These are phyloP conservation scores for Homarus americanus DNA, from an alignment of 1,140 invertebrate species.

Conservation along the genomic window DNA sequence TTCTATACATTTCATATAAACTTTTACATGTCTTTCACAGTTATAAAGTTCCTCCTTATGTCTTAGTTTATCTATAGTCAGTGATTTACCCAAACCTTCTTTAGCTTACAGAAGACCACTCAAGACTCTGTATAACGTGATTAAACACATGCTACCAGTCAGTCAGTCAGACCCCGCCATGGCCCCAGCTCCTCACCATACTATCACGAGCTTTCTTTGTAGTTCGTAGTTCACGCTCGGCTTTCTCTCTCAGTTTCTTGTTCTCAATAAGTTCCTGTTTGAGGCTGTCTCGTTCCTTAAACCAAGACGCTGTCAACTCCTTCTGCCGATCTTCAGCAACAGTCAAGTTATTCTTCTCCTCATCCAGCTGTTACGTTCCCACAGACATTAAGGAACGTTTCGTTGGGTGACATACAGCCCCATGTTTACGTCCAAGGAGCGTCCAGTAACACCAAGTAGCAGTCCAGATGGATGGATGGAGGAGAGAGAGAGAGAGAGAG, in stretches of 20 bases:
- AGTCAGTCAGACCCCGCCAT: neutral
- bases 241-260: constrained; percentile 78
- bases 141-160: too few species aligned
- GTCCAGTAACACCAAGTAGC: constrained; percentile 8
- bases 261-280: constrained; percentile 80
- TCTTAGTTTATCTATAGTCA: too few species aligned
- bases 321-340: constrained; percentile 70
- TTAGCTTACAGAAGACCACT: too few species aligned
- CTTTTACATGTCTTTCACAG: too few species aligned
- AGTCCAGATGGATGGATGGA: too few species aligned
- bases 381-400: neutral
- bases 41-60: too few species aligned
- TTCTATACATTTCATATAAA: too few species aligned
- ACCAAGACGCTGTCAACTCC: constrained; percentile 69
- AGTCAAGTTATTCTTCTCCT: constrained; percentile 61
- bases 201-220: constrained; percentile 78
- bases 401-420: neutral
- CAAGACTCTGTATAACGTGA: too few species aligned
- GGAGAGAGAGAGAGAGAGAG: constrained; percentile 4
- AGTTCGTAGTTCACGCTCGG: constrained; percentile 79
- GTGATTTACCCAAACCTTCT: too few species aligned
- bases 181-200: constrained; percentile 43
- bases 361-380: constrained; percentile 60
- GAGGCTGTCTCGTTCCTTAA: constrained; percentile 81
- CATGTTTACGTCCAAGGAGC: neutral